These are phyloP conservation scores for Glaucidium brasilianum DNA, from an alignment of 2,113 vertebrate genomes.

Conservation along the genomic window DNA sequence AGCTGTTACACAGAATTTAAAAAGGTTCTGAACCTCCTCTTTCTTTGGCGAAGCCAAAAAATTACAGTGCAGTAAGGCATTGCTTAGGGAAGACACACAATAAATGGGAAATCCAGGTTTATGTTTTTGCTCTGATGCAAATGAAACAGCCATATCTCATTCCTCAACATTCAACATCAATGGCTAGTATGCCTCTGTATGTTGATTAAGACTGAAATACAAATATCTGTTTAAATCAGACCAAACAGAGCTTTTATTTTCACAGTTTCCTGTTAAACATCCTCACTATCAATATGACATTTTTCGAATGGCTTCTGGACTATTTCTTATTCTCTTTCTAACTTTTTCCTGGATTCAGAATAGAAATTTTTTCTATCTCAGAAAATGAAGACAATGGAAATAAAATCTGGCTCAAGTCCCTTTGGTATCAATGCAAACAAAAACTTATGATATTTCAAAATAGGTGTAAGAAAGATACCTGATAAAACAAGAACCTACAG, in stretches of 20 bases:
- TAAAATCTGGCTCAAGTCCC: neutral
- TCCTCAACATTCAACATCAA: neutral
- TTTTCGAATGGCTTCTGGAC: neutral
- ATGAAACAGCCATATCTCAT: neutral
- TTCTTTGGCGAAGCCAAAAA: neutral
- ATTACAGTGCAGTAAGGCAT: neutral
- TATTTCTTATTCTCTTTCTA: neutral
- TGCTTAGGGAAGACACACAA: neutral
- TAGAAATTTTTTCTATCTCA: neutral
- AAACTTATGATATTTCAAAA: neutral
- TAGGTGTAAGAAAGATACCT: neutral
- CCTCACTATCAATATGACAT: neutral
- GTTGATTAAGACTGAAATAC: neutral
- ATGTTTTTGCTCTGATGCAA: neutral
- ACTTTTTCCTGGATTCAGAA: neutral
- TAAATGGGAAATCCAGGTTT: neutral
- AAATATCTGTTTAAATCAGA: neutral
- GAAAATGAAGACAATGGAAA: neutral
- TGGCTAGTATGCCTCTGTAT: neutral
- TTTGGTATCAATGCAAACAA: neutral
- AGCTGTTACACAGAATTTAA: neutral
- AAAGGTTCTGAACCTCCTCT: neutral
- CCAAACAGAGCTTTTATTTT: neutral
- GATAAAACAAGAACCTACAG: neutral
- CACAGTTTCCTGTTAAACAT: neutral